Percentiles rank a stretch among this genome's conserved stretches.
phyloP scores from a whole-genome alignment of 2,888 invertebrate species.

The Pandemis heparana region DNA sequence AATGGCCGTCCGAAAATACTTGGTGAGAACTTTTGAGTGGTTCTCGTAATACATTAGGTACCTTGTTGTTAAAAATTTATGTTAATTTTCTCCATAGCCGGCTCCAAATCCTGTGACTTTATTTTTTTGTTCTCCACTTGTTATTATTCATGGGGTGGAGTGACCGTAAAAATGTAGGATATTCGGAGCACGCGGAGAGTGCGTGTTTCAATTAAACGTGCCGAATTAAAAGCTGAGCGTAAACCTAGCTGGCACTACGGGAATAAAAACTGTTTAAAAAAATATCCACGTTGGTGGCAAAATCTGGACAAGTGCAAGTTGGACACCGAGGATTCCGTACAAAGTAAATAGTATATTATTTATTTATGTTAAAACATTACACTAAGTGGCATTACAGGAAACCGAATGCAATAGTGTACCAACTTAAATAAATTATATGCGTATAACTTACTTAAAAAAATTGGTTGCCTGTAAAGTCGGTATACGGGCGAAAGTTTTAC shows the following conservation, averaged over 20 bases:
- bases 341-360: not conserved
- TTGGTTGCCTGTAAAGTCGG: no score
- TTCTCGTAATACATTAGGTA: not conserved
- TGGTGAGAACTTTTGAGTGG: not conserved
- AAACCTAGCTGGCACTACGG: slow-evolving; percentile 33
- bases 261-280: not conserved
- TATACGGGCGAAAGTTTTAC: no score
- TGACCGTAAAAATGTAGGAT: slow-evolving; percentile 50
- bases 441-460: no score
- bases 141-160: slow-evolving; percentile 37
- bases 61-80: slow-evolving; percentile 13
- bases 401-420: no score
- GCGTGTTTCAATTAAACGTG: slow-evolving; percentile 71
- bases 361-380: no score
- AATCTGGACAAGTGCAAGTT: no score
- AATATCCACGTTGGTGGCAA: not conserved
- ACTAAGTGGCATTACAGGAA: no score
- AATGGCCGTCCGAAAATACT: not conserved
- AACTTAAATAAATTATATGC: no score
- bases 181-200: slow-evolving; percentile 60
- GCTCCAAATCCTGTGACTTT: slow-evolving; percentile 13
- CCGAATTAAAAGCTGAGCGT: slow-evolving; percentile 48
- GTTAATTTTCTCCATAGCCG: slow-evolving; percentile 14
- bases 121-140: slow-evolving; percentile 32
- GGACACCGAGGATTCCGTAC: no score